A percentile compares a stretch with the other conserved stretches of the same genome.
Evolutionary conservation across 2,888 invertebrate genomes (phyloP).

Genomic region (Pandemis corylana): DNA sequence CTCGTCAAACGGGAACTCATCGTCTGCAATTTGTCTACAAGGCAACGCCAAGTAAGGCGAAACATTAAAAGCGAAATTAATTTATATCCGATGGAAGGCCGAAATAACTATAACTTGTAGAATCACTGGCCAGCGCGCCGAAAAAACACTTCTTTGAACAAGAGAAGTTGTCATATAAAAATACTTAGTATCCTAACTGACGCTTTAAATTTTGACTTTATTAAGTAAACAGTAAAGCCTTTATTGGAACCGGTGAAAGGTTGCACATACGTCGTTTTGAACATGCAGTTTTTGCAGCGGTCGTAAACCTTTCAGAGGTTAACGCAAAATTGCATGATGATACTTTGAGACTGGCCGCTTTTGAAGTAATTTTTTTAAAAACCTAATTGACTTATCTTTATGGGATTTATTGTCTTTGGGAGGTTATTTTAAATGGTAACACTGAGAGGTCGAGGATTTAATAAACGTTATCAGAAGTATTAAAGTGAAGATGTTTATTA

Average conservation of each 20-base stretch:
- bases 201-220: neutral
- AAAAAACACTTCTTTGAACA: neutral
- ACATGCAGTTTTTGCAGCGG: neutral
- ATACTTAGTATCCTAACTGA: neutral
- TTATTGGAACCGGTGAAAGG: neutral
- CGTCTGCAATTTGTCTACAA: slow-evolving; percentile 4
- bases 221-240: neutral
- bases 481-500: neutral
- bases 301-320: slow-evolving; percentile 27
- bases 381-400: slow-evolving; percentile 39
- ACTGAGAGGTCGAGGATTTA: neutral
- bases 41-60: slow-evolving; percentile 29
- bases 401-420: slow-evolving; percentile 20
- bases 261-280: neutral
- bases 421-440: slow-evolving; percentile 17
- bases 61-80: slow-evolving; percentile 31
- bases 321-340: slow-evolving; percentile 27
- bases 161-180: neutral
- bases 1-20: slow-evolving; percentile 11
- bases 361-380: slow-evolving; percentile 21
- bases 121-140: slow-evolving; percentile 5
- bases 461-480: neutral
- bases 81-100: slow-evolving; percentile 31
- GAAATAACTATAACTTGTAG: slow-evolving; percentile 31
- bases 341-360: slow-evolving; percentile 19